Base-by-base conservation (phyloP, 64 coral and sea anemone species). In the Actinia tenebrosa region DNA sequence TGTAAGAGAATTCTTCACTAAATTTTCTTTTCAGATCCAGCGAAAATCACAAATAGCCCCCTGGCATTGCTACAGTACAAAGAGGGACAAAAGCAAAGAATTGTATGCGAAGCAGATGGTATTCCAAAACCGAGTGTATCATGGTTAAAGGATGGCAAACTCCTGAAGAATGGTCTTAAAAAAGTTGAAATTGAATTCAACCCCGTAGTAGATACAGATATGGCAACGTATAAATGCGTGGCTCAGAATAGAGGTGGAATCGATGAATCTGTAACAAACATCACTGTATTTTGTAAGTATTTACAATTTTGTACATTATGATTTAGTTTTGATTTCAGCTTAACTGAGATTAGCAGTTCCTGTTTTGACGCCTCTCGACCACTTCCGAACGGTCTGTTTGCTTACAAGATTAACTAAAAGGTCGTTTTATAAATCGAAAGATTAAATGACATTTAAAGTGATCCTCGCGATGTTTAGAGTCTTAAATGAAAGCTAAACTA, bases 281-380 rank as follows among this genome's bases (percentile, higher is more conserved):
- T 91, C 64, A 87, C 61, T 56, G 78, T 91, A 6, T 22, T 83
- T 6, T 91, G 90, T 91, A 87, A 91, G 90, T 72, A 20, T 37
- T 52, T 44, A 6, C 27, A 50, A 30, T 53, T 53, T 22, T 83
- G 13, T 83, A 14, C n/a, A 27, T 42, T 42, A 9, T 72, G 26
- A 1, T 30, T 30, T n/a, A 66, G 69, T 75, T 75, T 75, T 75
- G n/a, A 27, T 75, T 75, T 75, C 8, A 15, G 69, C 69, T 75
- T 75, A 66, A 66, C 1, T 23, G 10, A 42, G 69, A 75, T 75
- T 75, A 30, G 14, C 9, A 75, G n/a, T 75, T 75, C 26, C 27
- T 75, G 69, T 75, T 75, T 75, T 75, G 69, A 75, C 69, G 10
- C 5, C 27, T 10, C 69, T 75, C n/a, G 13, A 75, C 18, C 25